phyloP scores from a whole-genome alignment of 2,888 invertebrate species.

The Eueremaeus valkanovi region DNA sequence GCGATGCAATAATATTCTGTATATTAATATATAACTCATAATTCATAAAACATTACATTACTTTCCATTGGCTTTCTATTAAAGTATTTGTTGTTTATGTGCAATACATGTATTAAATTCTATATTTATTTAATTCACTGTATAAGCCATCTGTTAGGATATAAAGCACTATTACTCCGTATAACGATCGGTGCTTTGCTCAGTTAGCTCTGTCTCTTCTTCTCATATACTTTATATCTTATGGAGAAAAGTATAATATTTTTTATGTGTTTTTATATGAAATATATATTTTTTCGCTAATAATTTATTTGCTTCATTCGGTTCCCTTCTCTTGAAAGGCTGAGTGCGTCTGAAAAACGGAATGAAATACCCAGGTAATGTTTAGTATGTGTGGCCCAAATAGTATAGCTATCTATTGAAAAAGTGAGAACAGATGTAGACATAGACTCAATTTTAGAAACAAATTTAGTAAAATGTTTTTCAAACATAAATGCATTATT shows the following conservation, averaged over 20 bases:
- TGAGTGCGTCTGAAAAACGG: background rate
- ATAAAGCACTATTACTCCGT: background rate
- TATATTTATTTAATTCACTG: background rate
- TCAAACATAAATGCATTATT: conserved; percentile 11
- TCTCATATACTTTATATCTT: background rate
- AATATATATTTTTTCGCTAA: background rate
- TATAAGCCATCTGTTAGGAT: conserved; percentile 10
- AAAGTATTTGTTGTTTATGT: conserved; percentile 17
- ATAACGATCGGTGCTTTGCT: background rate
- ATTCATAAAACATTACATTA: background rate
- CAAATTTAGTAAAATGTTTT: conserved; percentile 6
- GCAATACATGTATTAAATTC: conserved; percentile 7
- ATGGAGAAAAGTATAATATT: background rate
- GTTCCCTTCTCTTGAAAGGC: background rate
- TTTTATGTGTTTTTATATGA: background rate
- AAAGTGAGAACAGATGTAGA: conserved; percentile 21
- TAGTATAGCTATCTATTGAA: background rate
- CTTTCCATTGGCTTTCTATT: background rate
- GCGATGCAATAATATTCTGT: too few species aligned
- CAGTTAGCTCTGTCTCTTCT: background rate
- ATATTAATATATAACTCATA: background rate
- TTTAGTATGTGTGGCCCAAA: conserved; percentile 7
- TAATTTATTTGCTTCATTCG: conserved; percentile 26
- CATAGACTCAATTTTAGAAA: too few species aligned
- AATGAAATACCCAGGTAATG: background rate